Base-by-base conservation (phyloP, 1,140 invertebrate genomes). In the Galleria mellonella region DNA sequence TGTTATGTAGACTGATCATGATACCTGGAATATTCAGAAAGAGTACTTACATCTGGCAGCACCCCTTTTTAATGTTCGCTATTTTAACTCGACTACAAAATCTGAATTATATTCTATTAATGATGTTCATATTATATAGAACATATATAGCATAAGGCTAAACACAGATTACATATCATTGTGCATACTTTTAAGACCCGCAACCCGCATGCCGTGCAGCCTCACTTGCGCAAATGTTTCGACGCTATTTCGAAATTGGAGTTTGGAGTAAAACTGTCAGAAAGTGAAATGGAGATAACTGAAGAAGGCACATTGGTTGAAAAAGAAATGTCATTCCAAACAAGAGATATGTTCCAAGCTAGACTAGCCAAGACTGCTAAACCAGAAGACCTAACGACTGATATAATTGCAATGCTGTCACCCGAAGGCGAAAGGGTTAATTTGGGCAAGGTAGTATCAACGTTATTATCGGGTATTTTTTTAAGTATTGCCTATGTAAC, bases 191-290 rank as follows among this genome's bases (percentile, higher is more conserved):
- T 87, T 27, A 76, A 93, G 89, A 95, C 94, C 0, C 88, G 93
- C 50, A 94, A 96, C 78, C 94, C 95, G 0, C 91, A 94, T 52
- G 94, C 94, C 0, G 94, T 97, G 0, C 95, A 97, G 67, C 93
- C 93, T 7, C 94, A 97, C 87, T 83, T 97, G 11, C 88, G 94
- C 36, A 97, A 97, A 79, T 97, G 95, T 64, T 97, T 97, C 73
- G 95, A 97, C 76, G 94, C 92, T 0, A 94, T 95, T 30, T 88
- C 91, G 9, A 91, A 91, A 42, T 78, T 96, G 11, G 94, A 96
- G 65, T 96, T 96, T 74, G 93, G 90, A 8, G 73, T 79, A 2
- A 68, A 67, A 36, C 30, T 79, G 43, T 87, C 87, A 23, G 88
- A 89, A 41, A 89, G 88, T 30, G 85, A 86, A 69, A 79, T 81